A percentile compares a stretch with the other conserved stretches of the same genome.
These are phyloP conservation scores for Dorcus hopei DNA, from an alignment of 2,888 invertebrate species.

Conservation along the genomic window DNA sequence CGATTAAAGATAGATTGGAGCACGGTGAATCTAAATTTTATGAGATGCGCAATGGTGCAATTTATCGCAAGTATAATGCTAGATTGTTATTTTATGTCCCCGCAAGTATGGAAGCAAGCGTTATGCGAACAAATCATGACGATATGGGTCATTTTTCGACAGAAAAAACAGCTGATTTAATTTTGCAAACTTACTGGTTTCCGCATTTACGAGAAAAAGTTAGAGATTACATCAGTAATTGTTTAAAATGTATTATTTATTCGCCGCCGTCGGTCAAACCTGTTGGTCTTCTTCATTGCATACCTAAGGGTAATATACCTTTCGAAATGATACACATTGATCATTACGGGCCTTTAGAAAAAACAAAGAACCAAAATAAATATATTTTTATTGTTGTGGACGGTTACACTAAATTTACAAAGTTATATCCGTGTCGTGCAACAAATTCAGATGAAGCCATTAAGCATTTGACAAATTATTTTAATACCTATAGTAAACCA, in stretches of 20 bases:
- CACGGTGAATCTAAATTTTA: slow-evolving; percentile 4
- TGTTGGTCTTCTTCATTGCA: slow-evolving; percentile 30
- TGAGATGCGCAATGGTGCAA: slow-evolving; percentile 7
- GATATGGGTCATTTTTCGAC: slow-evolving; percentile 34
- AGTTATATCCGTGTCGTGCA: slow-evolving; percentile 23
- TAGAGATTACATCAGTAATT: slow-evolving; percentile 30
- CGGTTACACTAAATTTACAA: slow-evolving; percentile 31
- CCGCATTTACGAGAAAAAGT: slow-evolving; percentile 31
- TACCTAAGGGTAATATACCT: slow-evolving; percentile 30
- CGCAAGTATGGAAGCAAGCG: slow-evolving; percentile 23
- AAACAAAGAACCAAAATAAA: slow-evolving; percentile 20
- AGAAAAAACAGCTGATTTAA: slow-evolving; percentile 29
- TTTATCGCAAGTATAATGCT: slow-evolving; percentile 7
- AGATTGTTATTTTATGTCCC: slow-evolving; percentile 25
- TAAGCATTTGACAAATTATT: slow-evolving; percentile 24
- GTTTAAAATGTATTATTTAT: slow-evolving; percentile 32
- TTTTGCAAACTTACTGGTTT: slow-evolving; percentile 36
- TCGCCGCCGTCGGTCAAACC: slow-evolving; percentile 25
- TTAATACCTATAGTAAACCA: slow-evolving; percentile 26
- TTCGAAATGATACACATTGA: slow-evolving; percentile 32
- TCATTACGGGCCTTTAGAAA: slow-evolving; percentile 31
- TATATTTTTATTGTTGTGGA: slow-evolving; percentile 33
- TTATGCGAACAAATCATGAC: slow-evolving; percentile 30
- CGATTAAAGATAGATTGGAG: slow-evolving; percentile 9
- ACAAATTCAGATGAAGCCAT: slow-evolving; percentile 23